A percentile compares a stretch with the other conserved stretches of the same genome.
phyloP scores from a whole-genome alignment of 2,888 invertebrate genomes.

The Ashinkailepas kermadecensis region DNA sequence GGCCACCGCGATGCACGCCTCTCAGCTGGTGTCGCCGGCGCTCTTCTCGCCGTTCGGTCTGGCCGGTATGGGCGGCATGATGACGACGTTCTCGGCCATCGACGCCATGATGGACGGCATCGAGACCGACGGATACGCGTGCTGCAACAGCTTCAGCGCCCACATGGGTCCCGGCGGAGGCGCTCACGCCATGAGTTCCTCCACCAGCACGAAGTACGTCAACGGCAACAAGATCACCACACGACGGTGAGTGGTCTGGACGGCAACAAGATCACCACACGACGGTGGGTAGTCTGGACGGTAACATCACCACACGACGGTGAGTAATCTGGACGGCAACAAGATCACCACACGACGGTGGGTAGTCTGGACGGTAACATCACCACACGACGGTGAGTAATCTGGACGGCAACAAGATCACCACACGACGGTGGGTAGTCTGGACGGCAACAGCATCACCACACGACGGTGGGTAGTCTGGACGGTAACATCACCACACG shows the following conservation, averaged over 20 bases:
- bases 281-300: slow-evolving; percentile 56
- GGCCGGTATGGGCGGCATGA: slow-evolving; percentile 24
- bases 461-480: too few species aligned
- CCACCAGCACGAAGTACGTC: slow-evolving; percentile 87
- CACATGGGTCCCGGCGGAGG: slow-evolving; percentile 29
- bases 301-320: too few species aligned
- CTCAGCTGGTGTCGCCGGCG: background rate
- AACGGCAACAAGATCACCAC: slow-evolving; percentile 97
- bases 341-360: too few species aligned
- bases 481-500: too few species aligned
- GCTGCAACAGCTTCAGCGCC: slow-evolving; percentile 29
- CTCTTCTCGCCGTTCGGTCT: slow-evolving; percentile 23
- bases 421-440: too few species aligned
- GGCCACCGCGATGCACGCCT: background rate
- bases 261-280: slow-evolving; percentile 94
- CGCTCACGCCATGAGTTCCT: slow-evolving; percentile 60
- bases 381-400: too few species aligned
- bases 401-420: too few species aligned
- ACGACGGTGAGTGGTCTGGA: slow-evolving; percentile 73
- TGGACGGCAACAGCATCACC: too few species aligned
- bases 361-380: too few species aligned
- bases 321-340: too few species aligned
- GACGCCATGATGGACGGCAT: slow-evolving; percentile 18
- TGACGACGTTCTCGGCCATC: slow-evolving; percentile 27
- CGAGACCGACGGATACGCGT: slow-evolving; percentile 26